A percentile compares a stretch with the other conserved stretches of the same genome.
These are phyloP conservation scores for Ennomos erosarius DNA, from an alignment of 2,888 invertebrate species.

Conservation along the genomic window DNA sequence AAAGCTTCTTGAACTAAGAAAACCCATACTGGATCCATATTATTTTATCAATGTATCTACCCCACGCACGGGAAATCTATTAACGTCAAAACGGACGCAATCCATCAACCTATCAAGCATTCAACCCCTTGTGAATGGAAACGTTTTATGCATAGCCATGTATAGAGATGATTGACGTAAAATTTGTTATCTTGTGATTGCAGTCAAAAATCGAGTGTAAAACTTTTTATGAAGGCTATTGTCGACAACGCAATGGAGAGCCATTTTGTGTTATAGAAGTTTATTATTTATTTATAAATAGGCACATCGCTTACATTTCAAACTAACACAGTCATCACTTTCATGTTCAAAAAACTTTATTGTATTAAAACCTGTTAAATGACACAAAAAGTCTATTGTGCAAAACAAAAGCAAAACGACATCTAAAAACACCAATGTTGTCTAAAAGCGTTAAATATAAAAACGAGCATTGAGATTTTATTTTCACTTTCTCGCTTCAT, in stretches of 20 bases:
- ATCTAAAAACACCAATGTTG: slow-evolving; percentile 31
- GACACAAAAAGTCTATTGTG: slow-evolving; percentile 16
- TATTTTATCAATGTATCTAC: slow-evolving; percentile 46
- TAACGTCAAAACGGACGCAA: slow-evolving; percentile 75
- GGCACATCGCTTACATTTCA: too few relatives aligned
- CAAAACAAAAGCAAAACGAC: slow-evolving; percentile 21
- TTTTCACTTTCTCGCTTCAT: slow-evolving; percentile 69
- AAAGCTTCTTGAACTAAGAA: neutral
- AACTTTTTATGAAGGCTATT: neutral
- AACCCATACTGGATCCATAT: slow-evolving; percentile 9
- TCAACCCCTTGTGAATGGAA: slow-evolving; percentile 52
- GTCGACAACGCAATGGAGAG: too few relatives aligned
- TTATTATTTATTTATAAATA: too few relatives aligned
- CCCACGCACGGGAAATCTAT: slow-evolving; percentile 76
- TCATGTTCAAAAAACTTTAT: neutral
- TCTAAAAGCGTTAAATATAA: slow-evolving; percentile 48
- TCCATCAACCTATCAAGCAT: slow-evolving; percentile 60
- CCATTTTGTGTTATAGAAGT: too few relatives aligned
- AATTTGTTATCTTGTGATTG: slow-evolving; percentile 1
- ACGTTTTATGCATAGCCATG: slow-evolving; percentile 26
- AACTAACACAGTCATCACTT: neutral
- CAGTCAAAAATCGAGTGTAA: neutral
- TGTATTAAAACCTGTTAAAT: slow-evolving; percentile 12
- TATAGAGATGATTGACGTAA: slow-evolving; percentile 4
- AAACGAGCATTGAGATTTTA: slow-evolving; percentile 45